phyloP scores from a whole-genome alignment of 1,140 invertebrate genomes.

The Brachionus angularis region DNA sequence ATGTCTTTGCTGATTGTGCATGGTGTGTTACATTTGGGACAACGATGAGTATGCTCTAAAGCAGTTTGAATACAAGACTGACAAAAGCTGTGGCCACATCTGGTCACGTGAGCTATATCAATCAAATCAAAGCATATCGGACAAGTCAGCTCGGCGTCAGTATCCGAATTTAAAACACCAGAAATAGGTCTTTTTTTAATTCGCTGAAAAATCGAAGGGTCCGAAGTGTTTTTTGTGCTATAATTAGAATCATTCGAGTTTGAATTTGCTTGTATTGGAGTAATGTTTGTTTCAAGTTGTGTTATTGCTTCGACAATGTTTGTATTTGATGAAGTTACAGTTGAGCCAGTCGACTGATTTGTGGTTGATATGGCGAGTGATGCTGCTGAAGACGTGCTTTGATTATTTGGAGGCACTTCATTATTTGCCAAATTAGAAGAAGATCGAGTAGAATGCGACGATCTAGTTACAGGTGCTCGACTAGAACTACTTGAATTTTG shows the following conservation, averaged over 20 bases:
- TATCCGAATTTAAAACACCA: conserved; percentile 62
- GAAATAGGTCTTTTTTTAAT: conserved; percentile 58
- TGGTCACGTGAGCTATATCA: conserved; percentile 82
- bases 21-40: conserved; percentile 77
- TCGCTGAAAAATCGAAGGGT: conserved; percentile 43
- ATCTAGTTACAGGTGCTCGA: background rate
- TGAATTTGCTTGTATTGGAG: conserved; percentile 4
- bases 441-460: background rate
- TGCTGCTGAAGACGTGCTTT: background rate
- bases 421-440: background rate
- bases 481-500: no score
- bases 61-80: conserved; percentile 71
- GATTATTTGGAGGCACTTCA: conserved; percentile 33
- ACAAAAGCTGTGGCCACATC: conserved; percentile 88
- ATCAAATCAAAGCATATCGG: conserved; percentile 86
- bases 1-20: conserved; percentile 70
- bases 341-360: background rate
- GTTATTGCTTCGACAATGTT: background rate
- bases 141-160: conserved; percentile 58
- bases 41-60: conserved; percentile 72
- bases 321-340: background rate
- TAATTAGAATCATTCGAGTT: conserved; percentile 33
- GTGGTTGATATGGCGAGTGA: background rate
- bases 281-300: background rate
- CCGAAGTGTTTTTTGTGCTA: conserved; percentile 60